Percentiles rank a stretch among this genome's conserved stretches.
Evolutionary conservation across 2,888 invertebrate genomes (phyloP).

Genomic region (Stegana nigrithorax): DNA sequence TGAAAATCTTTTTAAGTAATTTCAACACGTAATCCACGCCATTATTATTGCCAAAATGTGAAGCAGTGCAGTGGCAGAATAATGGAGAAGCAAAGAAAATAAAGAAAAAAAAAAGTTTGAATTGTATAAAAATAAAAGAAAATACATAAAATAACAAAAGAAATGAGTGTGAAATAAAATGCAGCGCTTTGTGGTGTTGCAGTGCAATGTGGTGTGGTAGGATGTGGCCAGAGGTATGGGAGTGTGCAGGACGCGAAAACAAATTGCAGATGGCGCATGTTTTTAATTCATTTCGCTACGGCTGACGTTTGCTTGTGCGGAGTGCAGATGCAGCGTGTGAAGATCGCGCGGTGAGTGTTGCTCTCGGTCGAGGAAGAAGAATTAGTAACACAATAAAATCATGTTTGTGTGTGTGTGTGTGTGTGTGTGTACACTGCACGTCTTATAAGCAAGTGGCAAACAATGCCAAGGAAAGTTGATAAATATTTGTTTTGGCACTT

Average conservation of each 20-base stretch:
- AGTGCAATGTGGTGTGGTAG: constrained; percentile 27
- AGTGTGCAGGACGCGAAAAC: constrained; percentile 27
- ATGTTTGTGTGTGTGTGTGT: constrained; percentile 9
- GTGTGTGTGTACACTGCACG: too few relatives aligned
- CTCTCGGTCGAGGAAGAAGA: too few relatives aligned
- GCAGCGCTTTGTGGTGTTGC: too few relatives aligned
- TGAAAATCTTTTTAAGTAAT: constrained; percentile 64
- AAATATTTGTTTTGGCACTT: constrained; percentile 17
- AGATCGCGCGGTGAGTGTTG: too few relatives aligned
- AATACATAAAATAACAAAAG: constrained; percentile 27
- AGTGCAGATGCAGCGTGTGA: too few relatives aligned
- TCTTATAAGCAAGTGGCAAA: too few relatives aligned
- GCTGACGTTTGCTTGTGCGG: not conserved
- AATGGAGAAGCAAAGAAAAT: not conserved
- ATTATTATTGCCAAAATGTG: constrained; percentile 17
- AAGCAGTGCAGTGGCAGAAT: not conserved
- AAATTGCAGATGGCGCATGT: constrained; percentile 56
- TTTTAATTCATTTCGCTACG: constrained; percentile 50
- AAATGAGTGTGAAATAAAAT: too few relatives aligned
- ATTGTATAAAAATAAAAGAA: too few relatives aligned
- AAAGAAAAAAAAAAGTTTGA: too few relatives aligned
- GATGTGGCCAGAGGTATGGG: not conserved
- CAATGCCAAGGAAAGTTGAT: constrained; percentile 3
- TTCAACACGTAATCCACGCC: constrained; percentile 60
- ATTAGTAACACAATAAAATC: not conserved